A percentile compares a stretch with the other conserved stretches of the same genome.
Conservation (phyloP, 2,888 invertebrate genomes). For the Drosophila meridionalis region DNA sequence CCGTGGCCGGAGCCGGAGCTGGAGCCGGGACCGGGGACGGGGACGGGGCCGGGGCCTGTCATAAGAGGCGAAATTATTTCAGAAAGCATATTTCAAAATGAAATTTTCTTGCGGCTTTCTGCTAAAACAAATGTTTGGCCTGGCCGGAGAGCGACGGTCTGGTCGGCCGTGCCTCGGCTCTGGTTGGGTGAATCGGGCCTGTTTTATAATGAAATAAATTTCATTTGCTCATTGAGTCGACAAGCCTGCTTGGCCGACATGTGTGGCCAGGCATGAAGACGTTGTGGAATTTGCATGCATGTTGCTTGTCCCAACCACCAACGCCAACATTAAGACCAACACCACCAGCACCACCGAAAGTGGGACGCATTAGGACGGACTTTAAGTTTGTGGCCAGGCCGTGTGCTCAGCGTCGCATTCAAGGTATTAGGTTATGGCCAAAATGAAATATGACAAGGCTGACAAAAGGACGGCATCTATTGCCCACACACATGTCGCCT, state of each 20-base stretch:
- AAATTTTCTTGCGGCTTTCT: constrained; percentile 76
- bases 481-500: constrained; percentile 30
- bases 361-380: constrained; percentile 70
- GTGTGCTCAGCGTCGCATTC: constrained; percentile 41
- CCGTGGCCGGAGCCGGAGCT: neutral
- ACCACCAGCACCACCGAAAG: constrained; percentile 11
- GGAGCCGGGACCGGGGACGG: neutral
- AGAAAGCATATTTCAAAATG: constrained; percentile 78
- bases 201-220: constrained; percentile 78
- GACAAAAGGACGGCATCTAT: constrained; percentile 67
- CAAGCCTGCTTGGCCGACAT: constrained; percentile 66
- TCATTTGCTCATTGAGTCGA: constrained; percentile 80
- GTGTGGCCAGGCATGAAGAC: constrained; percentile 78
- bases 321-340: neutral
- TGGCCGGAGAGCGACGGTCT: constrained; percentile 32
- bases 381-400: constrained; percentile 48
- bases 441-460: constrained; percentile 77
- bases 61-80: constrained; percentile 77
- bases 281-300: constrained; percentile 77
- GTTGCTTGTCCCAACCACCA: constrained; percentile 24
- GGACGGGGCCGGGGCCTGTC: constrained; percentile 12
- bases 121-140: constrained; percentile 77
- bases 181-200: constrained; percentile 26
- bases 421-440: constrained; percentile 73
- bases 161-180: neutral